phyloP scores from a whole-genome alignment of 2,113 vertebrate genomes.

The Prochilodus magdalenae region DNA sequence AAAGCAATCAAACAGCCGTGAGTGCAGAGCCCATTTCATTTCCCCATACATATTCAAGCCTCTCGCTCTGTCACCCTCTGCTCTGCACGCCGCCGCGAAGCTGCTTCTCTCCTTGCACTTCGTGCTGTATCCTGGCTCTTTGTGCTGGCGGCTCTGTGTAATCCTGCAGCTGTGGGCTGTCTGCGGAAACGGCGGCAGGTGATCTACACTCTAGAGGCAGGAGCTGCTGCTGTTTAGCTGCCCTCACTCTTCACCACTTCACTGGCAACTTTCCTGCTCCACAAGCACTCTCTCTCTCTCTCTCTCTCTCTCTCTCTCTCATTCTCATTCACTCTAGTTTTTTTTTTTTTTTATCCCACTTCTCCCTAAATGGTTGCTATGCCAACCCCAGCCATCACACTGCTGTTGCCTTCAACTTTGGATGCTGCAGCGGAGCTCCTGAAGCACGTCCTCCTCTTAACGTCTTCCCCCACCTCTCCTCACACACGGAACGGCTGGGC shows the following conservation, averaged over 20 bases:
- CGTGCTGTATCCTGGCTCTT: neutral
- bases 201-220: neutral
- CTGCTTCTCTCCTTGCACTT: neutral
- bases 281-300: constrained; percentile 4
- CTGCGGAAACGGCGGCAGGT: neutral
- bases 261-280: constrained; percentile 21
- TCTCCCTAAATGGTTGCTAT: constrained; percentile 51
- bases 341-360: constrained; percentile 12
- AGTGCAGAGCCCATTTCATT: too few relatives aligned
- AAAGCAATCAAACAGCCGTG: too few relatives aligned
- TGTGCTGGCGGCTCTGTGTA: neutral
- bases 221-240: constrained; percentile 10
- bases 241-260: constrained; percentile 9
- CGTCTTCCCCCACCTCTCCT: neutral
- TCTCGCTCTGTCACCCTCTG: neutral
- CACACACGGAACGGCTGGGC: neutral
- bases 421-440: constrained; percentile 26
- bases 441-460: constrained; percentile 34
- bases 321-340: neutral
- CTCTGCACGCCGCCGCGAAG: neutral
- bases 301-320: neutral
- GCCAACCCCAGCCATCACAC: constrained; percentile 51
- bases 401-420: constrained; percentile 45
- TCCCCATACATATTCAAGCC: neutral
- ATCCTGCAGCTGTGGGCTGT: neutral